Conservation (phyloP, 2,888 invertebrate genomes). For the Acheta domesticus region DNA sequence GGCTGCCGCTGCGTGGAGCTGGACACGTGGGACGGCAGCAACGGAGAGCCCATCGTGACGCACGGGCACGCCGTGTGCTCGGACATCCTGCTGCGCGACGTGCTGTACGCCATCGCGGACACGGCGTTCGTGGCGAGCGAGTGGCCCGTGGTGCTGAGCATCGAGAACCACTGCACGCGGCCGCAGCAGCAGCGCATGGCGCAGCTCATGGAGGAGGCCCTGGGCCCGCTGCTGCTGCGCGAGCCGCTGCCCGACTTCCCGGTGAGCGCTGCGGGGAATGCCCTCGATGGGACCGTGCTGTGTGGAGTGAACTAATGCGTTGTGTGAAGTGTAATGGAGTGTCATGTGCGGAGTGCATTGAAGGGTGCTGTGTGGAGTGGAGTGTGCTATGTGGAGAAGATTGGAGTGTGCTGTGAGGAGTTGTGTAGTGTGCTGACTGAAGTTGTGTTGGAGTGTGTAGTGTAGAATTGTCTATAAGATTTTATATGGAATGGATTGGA, state of each 20-base stretch:
- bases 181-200: constrained; percentile 66
- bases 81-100: constrained; percentile 61
- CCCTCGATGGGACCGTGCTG: no score
- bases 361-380: no score
- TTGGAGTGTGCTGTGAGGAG: no score
- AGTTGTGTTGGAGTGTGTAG: no score
- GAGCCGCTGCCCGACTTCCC: constrained; percentile 57
- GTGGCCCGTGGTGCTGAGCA: constrained; percentile 64
- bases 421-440: no score
- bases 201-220: constrained; percentile 66
- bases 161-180: constrained; percentile 66
- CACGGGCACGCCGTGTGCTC: constrained; percentile 75
- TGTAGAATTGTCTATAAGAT: no score
- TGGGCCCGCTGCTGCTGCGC: constrained; percentile 62
- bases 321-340: no score
- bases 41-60: constrained; percentile 69
- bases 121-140: constrained; percentile 66
- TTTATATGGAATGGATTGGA: no score
- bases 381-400: no score
- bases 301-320: no score
- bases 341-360: no score
- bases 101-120: constrained; percentile 63
- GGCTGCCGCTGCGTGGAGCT: constrained; percentile 61
- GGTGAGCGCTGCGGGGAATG: constrained; percentile 49
- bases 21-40: constrained; percentile 68